These are phyloP conservation scores for Microplitis manilae DNA, from an alignment of 2,888 invertebrate genomes.

Conservation along the genomic window DNA sequence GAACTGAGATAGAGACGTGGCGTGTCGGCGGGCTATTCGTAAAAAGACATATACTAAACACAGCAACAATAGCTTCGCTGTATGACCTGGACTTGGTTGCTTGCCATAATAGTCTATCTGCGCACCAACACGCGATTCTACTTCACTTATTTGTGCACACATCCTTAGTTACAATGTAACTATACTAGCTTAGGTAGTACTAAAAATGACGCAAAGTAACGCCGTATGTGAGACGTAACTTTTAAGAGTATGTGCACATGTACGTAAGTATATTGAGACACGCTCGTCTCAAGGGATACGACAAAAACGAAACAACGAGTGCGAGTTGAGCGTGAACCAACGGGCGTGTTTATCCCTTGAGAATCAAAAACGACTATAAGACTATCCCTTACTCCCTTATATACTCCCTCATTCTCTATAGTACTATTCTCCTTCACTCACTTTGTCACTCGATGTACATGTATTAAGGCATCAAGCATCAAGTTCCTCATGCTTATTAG, in stretches of 20 bases:
- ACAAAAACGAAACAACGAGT: slow-evolving; percentile 16
- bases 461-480: slow-evolving; percentile 16
- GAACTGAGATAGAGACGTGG: slow-evolving; percentile 32
- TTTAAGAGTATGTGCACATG: slow-evolving; percentile 32
- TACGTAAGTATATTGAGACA: slow-evolving; percentile 30
- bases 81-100: slow-evolving; percentile 11
- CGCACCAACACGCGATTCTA: neutral
- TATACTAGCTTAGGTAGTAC: slow-evolving; percentile 17
- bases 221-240: slow-evolving; percentile 38
- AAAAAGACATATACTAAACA: slow-evolving; percentile 35
- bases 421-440: neutral
- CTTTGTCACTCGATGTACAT: neutral
- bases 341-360: slow-evolving; percentile 43
- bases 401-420: neutral
- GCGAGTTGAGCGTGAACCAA: slow-evolving; percentile 40
- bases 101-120: neutral
- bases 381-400: slow-evolving; percentile 25
- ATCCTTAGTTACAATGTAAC: slow-evolving; percentile 13
- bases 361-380: slow-evolving; percentile 10
- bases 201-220: slow-evolving; percentile 29
- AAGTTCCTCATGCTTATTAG: slow-evolving; percentile 33
- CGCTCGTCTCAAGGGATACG: slow-evolving; percentile 45
- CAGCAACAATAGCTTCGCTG: neutral
- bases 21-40: slow-evolving; percentile 44
- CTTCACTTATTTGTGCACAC: neutral